phyloP scores from a whole-genome alignment of 2,797 vertebrate species.

The Xenops minutus region DNA sequence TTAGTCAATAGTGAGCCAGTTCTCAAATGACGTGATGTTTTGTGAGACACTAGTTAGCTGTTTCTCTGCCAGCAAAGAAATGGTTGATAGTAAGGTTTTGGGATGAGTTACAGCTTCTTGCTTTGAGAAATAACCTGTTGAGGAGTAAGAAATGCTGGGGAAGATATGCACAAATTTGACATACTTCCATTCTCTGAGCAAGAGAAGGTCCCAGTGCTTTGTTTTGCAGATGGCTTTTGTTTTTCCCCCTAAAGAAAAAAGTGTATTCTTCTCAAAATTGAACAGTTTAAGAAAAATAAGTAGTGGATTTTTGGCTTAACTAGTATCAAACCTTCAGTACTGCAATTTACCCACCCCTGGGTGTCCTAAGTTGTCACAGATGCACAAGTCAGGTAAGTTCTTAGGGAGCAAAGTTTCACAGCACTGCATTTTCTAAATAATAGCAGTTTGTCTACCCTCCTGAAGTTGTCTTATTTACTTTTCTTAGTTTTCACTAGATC shows the following conservation, averaged over 20 bases:
- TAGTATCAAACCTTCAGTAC: not conserved
- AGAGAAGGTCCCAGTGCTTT: not conserved
- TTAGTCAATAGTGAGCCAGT: not conserved
- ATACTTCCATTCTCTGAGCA: not conserved
- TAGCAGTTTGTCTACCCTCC: not conserved
- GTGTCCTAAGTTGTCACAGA: not conserved
- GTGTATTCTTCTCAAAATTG: not conserved
- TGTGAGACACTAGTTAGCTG: not conserved
- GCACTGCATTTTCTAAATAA: not conserved
- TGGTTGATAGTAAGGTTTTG: not conserved
- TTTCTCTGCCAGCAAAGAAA: not conserved
- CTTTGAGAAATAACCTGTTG: not conserved
- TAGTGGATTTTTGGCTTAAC: not conserved
- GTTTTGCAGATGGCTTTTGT: not conserved
- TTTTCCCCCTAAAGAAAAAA: not conserved
- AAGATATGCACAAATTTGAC: not conserved
- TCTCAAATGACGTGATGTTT: not conserved
- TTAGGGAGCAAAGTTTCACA: not conserved
- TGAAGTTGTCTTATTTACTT: not conserved
- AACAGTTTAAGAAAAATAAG: not conserved
- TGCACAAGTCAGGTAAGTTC: not conserved
- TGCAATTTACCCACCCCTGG: not conserved
- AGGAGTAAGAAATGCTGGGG: not conserved
- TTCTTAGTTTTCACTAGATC: not conserved
- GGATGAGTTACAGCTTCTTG: not conserved